These are phyloP conservation scores for Chaitophorus viminalis DNA, from an alignment of 2,888 invertebrate species.

Conservation along the genomic window DNA sequence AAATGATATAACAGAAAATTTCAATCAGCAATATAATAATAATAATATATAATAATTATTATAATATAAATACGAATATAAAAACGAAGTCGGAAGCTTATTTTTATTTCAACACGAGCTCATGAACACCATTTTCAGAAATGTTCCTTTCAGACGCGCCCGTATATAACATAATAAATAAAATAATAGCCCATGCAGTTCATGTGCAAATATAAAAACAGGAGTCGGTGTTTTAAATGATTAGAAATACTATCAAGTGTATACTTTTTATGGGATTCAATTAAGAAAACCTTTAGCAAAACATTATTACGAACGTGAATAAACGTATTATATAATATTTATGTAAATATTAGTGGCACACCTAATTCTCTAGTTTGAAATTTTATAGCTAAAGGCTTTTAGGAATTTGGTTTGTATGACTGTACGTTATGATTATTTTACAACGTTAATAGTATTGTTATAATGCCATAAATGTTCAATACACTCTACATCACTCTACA, in stretches of 20 bases:
- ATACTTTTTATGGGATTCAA: neutral
- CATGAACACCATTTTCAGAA: neutral
- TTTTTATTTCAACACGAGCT: neutral
- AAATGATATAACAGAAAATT: constrained; percentile 8
- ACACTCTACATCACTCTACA: neutral
- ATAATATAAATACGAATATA: neutral
- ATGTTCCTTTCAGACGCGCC: neutral
- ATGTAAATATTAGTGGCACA: neutral
- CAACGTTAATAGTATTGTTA: neutral
- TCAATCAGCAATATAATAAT: no score
- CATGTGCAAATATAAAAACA: neutral
- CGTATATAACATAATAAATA: neutral
- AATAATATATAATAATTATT: no score
- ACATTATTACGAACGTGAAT: neutral
- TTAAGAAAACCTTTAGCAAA: neutral
- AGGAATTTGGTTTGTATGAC: neutral
- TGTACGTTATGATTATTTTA: neutral
- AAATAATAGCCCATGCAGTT: neutral
- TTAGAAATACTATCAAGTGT: neutral
- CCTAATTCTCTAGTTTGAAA: neutral
- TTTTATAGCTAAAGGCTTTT: constrained; percentile 3
- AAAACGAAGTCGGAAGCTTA: neutral
- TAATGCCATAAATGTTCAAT: neutral
- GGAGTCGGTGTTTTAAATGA: neutral
- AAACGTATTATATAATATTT: neutral